These are phyloP conservation scores for Pseudorectes ferrugineus DNA, from an alignment of 2,113 vertebrate species.

Conservation along the genomic window DNA sequence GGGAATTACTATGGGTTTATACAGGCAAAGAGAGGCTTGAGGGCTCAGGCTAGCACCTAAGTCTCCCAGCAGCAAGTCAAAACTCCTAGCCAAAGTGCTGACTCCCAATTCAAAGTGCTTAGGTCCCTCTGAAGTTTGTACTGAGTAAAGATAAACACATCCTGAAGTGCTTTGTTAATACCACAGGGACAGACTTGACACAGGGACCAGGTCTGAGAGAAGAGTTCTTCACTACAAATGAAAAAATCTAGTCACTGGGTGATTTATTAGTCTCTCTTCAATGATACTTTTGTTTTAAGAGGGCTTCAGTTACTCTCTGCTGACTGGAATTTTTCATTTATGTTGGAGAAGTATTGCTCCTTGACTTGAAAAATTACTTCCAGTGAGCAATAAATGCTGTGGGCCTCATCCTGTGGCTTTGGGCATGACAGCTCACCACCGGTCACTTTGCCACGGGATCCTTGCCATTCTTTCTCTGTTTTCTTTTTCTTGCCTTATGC, in stretches of 20 bases:
- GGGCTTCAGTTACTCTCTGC: constrained; percentile 18
- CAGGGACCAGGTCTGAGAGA: neutral
- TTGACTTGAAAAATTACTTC: constrained; percentile 49
- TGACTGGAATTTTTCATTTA: constrained; percentile 44
- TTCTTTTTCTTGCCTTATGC: constrained; percentile 49
- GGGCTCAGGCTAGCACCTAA: neutral
- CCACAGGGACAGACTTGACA: neutral
- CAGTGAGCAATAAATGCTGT: constrained; percentile 2
- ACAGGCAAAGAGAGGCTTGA: neutral
- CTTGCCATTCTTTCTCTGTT: constrained; percentile 31
- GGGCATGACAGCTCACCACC: constrained; percentile 3
- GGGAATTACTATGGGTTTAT: neutral
- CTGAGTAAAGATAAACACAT: neutral
- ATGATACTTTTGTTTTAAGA: constrained; percentile 20
- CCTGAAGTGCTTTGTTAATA: neutral
- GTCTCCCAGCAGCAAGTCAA: neutral
- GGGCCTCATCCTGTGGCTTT: constrained; percentile 17
- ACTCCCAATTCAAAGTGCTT: neutral
- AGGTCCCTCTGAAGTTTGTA: neutral
- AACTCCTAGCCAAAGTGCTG: neutral
- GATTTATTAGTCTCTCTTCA: constrained; percentile 31
- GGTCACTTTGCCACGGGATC: constrained; percentile 29
- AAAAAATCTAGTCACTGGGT: neutral
- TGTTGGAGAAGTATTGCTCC: constrained; percentile 28
- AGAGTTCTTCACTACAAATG: neutral